Percentiles rank a stretch among this genome's conserved stretches.
Conservation (phyloP, 2,888 invertebrate genomes). For the Spodoptera littoralis region DNA sequence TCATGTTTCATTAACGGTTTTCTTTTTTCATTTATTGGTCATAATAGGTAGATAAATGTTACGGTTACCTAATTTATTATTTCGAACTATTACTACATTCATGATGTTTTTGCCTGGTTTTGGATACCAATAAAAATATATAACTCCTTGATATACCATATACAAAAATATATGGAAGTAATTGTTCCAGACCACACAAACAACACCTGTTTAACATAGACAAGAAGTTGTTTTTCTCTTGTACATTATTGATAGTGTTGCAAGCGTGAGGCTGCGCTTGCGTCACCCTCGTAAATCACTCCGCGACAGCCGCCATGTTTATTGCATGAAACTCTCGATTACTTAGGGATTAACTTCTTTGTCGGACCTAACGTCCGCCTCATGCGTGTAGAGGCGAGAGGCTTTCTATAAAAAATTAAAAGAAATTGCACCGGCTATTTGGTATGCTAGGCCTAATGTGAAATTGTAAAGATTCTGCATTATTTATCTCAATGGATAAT, state of each 20-base stretch:
- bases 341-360: constrained; percentile 38
- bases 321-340: constrained; percentile 42
- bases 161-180: no score
- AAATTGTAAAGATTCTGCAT: no score
- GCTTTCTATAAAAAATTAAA: neutral
- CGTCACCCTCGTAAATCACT: constrained; percentile 56
- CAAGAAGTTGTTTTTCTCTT: constrained; percentile 14
- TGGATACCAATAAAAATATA: no score
- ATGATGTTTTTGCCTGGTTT: no score
- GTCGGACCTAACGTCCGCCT: constrained; percentile 14
- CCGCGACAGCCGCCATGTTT: constrained; percentile 44
- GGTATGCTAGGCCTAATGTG: no score
- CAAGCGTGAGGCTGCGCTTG: constrained; percentile 40
- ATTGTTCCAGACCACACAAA: neutral
- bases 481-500: no score
- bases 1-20: no score
- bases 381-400: constrained; percentile 11
- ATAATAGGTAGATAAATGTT: no score
- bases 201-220: constrained; percentile 4
- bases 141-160: no score
- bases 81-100: no score
- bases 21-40: neutral
- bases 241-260: constrained; percentile 20
- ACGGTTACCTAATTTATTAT: no score
- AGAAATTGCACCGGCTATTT: neutral